Percentiles rank a stretch among this genome's conserved stretches.
Evolutionary conservation across 2,797 vertebrate species (phyloP).

Genomic region (Catamblyrhynchus diadema): DNA sequence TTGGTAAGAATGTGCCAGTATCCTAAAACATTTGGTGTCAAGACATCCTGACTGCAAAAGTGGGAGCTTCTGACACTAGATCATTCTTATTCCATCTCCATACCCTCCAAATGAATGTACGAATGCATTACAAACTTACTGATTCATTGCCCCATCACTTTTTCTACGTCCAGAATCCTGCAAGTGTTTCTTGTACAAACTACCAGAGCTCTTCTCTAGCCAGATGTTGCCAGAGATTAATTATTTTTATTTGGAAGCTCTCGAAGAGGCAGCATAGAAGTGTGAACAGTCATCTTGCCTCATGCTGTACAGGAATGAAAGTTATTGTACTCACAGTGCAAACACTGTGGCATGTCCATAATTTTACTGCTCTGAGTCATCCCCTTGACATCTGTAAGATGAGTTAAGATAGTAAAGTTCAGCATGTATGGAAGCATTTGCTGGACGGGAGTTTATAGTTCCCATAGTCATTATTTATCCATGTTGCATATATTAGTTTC

Average conservation of each 20-base stretch:
- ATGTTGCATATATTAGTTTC: neutral
- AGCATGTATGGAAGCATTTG: neutral
- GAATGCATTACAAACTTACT: neutral
- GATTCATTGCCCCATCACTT: neutral
- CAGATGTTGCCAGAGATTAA: neutral
- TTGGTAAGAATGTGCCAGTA: neutral
- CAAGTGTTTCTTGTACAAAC: conserved; percentile 10
- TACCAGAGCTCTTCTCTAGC: neutral
- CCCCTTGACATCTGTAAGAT: neutral
- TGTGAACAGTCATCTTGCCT: conserved; percentile 8
- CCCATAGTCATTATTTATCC: neutral
- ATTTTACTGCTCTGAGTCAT: conserved; percentile 17
- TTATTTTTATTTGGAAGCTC: conserved; percentile 25
- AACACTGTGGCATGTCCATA: neutral
- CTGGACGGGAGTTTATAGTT: neutral
- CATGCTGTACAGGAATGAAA: neutral
- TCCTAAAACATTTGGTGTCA: neutral
- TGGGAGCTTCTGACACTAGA: neutral
- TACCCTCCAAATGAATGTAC: neutral
- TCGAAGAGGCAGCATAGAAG: neutral
- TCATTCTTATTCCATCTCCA: neutral
- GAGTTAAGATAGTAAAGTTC: conserved; percentile 11
- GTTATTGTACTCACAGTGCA: neutral
- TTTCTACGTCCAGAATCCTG: neutral
- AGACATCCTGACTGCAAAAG: conserved; percentile 2